Base-by-base conservation (phyloP, 2,113 vertebrate species). In the Rhinoderma darwinii region DNA sequence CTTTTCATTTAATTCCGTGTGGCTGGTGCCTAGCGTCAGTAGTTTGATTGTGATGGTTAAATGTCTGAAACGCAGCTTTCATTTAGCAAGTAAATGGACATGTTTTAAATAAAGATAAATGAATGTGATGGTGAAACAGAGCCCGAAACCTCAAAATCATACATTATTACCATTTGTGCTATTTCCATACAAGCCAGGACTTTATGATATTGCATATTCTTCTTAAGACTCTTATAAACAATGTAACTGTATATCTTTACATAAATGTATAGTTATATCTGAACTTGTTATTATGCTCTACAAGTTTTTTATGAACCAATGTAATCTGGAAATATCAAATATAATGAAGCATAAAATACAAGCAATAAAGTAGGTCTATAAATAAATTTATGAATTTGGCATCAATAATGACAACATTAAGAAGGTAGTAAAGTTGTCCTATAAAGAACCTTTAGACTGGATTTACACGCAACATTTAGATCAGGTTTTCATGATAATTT, bases 1-100 rank as follows among this genome's bases (percentile, higher is more conserved):
- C 82, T 91, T 74, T 82, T 75, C 54, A 87, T 87, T 87, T 82
- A 59, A 87, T 87, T 87, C 59, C 51, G 77, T 75, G 79, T 87
- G 78, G 86, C 86, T 87, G 86, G 78, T 79, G 72, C 47, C 77
- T 61, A 82, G 79, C 79, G 78, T 87, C 86, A 87, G 86, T 82
- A 82, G 79, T 70, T 82, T 82, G 78, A 87, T 82, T 82, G 86
- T 47, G 86, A 87, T 82, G 51, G 70, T 82, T 86, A 61, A 81
- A 81, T 82, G 77, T 86, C 85, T 87, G 86, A 82, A 75, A 82
- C 27, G 37, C 51, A 87, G 86, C 70, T 82, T 87, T 87, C 86
- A 75, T 87, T 87, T 87, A 82, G 39, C 39, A 37, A 43, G 17
- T 82, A 75, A 82, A 82, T 66, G 54, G 79, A 73, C 51, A 87